Evolutionary conservation across 2,797 vertebrate species (phyloP).

Genomic region (Lepus townsendii): DNA sequence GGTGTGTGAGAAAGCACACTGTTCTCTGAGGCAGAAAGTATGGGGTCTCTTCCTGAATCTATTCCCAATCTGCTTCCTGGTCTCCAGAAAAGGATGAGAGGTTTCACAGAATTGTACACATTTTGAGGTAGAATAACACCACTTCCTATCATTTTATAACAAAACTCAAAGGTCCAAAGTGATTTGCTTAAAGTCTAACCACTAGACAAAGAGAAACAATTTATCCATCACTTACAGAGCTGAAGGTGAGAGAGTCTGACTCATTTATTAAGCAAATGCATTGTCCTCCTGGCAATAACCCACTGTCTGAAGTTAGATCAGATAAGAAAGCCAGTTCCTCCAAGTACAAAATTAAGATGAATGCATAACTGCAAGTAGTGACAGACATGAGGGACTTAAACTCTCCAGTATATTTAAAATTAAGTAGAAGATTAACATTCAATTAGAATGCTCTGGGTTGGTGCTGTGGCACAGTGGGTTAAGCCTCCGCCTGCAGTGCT

Average conservation of each 20-base stretch:
- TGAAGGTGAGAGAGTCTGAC: background rate
- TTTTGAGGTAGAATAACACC: background rate
- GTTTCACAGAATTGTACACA: background rate
- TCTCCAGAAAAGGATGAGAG: background rate
- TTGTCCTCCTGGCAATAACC: background rate
- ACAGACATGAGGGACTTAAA: background rate
- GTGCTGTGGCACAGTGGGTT: no score
- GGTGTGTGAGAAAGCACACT: background rate
- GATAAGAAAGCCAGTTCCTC: background rate
- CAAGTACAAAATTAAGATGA: background rate
- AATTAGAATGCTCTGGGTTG: background rate
- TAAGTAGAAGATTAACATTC: slow-evolving; percentile 24
- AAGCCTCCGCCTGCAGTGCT: no score
- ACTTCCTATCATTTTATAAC: background rate
- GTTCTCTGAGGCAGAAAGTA: background rate
- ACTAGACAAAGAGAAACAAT: background rate
- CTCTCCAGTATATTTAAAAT: background rate
- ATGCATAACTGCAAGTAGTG: background rate
- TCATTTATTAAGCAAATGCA: slow-evolving; percentile 6
- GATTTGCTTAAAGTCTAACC: background rate
- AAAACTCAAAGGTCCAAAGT: background rate
- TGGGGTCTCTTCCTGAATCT: background rate
- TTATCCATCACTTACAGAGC: background rate
- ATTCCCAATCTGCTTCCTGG: background rate
- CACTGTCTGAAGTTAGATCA: background rate